These are phyloP conservation scores for Microtus obscurus DNA, from an alignment of 2,797 vertebrate genomes.

Conservation along the genomic window DNA sequence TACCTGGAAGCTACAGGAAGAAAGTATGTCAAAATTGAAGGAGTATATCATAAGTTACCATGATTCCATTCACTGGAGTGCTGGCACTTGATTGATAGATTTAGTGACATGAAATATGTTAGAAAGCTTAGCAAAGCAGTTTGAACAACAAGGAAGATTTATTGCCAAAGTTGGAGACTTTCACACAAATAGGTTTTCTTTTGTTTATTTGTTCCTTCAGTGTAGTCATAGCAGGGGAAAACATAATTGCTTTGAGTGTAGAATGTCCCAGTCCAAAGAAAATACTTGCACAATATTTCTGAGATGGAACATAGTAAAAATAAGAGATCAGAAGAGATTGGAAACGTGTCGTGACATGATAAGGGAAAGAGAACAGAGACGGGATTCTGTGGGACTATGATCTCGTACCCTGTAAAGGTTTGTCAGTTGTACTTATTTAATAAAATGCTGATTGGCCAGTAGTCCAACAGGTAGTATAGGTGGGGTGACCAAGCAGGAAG, in stretches of 20 bases:
- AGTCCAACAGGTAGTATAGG: too few species aligned
- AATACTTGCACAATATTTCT: background rate
- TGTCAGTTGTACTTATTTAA: too few species aligned
- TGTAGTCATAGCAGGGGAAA: background rate
- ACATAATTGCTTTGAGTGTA: background rate
- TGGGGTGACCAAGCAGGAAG: too few species aligned
- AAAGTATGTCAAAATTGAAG: background rate
- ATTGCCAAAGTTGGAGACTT: background rate
- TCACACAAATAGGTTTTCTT: background rate
- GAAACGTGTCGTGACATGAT: background rate
- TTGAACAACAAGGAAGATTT: background rate
- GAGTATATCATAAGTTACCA: background rate
- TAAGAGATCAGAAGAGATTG: background rate
- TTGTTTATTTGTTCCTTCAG: background rate
- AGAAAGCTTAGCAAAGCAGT: background rate
- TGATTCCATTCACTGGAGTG: background rate
- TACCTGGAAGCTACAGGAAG: background rate
- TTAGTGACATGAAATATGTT: background rate
- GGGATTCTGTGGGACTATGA: too few species aligned
- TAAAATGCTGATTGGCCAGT: too few species aligned
- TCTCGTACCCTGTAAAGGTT: too few species aligned
- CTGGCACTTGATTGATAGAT: background rate
- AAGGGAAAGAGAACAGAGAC: background rate
- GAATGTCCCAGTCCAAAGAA: background rate
- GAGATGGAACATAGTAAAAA: background rate